phyloP scores from a whole-genome alignment of 2,888 invertebrate species.

The Bursaphelenchus okinawaensis region DNA sequence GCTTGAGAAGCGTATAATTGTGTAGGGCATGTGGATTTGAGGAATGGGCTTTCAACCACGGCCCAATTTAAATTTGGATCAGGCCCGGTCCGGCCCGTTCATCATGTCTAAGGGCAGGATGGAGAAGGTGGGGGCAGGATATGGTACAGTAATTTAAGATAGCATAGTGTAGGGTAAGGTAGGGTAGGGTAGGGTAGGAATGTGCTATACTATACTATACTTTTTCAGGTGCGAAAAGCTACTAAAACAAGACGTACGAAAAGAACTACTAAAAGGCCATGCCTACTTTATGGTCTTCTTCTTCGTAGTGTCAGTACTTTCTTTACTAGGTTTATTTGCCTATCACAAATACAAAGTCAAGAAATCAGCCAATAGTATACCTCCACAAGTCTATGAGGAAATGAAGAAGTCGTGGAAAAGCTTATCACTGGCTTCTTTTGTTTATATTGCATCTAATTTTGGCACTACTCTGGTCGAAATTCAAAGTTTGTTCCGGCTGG shows the following conservation, averaged over 20 bases:
- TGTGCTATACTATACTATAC: not conserved
- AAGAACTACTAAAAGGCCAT: not conserved
- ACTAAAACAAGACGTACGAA: not conserved
- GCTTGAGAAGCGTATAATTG: too few species aligned
- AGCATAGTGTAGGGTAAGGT: too few species aligned
- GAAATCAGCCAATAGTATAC: not conserved
- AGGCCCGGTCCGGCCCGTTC: too few species aligned
- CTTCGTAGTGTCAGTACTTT: not conserved
- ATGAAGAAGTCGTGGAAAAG: not conserved
- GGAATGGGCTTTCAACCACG: too few species aligned
- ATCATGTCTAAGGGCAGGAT: too few species aligned
- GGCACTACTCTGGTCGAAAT: slow-evolving; percentile 2
- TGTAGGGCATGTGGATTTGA: too few species aligned
- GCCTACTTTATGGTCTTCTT: not conserved
- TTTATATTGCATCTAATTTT: not conserved
- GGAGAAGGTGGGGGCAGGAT: too few species aligned
- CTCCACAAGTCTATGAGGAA: not conserved
- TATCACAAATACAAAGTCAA: not conserved
- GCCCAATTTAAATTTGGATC: too few species aligned
- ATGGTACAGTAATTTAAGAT: too few species aligned
- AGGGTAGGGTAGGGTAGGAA: too few species aligned
- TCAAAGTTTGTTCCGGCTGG: not conserved
- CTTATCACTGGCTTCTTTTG: not conserved
- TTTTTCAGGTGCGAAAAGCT: not conserved
- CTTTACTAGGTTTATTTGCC: not conserved